Evolutionary conservation across 2,888 invertebrate species (phyloP), one percentile per base, ranked within the genome.

Genomic region (Monochamus alternatus): DNA sequence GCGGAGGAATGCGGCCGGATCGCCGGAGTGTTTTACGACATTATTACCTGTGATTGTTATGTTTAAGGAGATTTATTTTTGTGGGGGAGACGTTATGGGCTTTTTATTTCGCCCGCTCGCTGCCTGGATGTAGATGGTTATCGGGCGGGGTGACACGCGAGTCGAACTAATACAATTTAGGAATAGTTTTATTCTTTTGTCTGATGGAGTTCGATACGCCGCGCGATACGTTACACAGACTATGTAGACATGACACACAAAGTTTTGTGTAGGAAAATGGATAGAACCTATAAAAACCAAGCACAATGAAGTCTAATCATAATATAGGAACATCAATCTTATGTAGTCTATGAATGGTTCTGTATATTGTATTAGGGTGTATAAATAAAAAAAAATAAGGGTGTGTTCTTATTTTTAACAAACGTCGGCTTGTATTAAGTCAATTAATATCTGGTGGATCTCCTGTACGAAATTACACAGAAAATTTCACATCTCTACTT

Each of bases 31-130:
- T 83, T 88, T 88, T 88, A 88, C 84, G 87, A 86, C 86, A 85
- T 87, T 87, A 88, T 88, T 88, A 88, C 88, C 88, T 88, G 88
- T 86, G 87, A 88, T 88, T 88, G 88, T 88, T 88, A 88, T 88
- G 87, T 84, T 87, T 86, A 81, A 81, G 78, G 79, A 86, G 87
- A 88, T 88, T 87, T 88, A 88, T 87, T 69, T 70, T 78, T 77
- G 66, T 76, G 80, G 81, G 83, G 83, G 79, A 79, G 81, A 79
- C 68, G 82, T 81, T 83, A 81, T 80, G 77, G 80, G 62, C 76
- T 80, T 81, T 83, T 83, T 83, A 81, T 81, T 83, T 83, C 81
- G 79, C 79, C 79, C 76, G 75, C 75, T 73, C 69, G 76, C 75
- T 75, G 75, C 71, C 68, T 73, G 70, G 77, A 78, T 78, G 76